Conservation (phyloP, 2,113 vertebrate species). For the Sturnus vulgaris region DNA sequence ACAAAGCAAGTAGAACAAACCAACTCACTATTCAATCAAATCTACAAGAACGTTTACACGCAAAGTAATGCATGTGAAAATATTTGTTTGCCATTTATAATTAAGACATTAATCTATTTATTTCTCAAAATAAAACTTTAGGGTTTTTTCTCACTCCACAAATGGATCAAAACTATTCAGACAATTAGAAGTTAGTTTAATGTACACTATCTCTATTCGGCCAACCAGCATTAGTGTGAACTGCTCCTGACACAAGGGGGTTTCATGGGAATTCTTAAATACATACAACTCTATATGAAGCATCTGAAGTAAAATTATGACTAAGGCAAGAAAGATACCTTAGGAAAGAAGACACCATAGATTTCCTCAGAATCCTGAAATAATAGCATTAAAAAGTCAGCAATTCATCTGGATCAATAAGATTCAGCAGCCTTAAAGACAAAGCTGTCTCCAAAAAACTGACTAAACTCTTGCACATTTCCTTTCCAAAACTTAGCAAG, state of each 20-base stretch:
- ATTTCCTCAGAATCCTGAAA: neutral
- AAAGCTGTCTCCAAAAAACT: neutral
- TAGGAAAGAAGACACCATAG: neutral
- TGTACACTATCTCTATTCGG: neutral
- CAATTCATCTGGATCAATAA: neutral
- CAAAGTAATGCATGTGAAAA: neutral
- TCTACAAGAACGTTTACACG: neutral
- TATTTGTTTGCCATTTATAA: neutral
- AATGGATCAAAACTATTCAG: neutral
- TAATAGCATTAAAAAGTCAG: neutral
- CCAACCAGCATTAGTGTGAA: neutral
- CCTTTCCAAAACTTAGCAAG: neutral
- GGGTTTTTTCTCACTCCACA: neutral
- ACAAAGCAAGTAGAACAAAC: neutral
- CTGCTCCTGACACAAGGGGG: neutral
- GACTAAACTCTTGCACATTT: neutral
- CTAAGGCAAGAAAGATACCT: neutral
- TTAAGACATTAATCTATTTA: neutral
- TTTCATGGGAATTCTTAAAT: neutral
- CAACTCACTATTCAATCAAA: neutral
- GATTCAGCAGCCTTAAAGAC: neutral
- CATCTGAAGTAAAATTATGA: neutral
- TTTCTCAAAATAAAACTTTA: neutral
- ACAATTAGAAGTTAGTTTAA: neutral
- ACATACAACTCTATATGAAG: neutral